A percentile compares a stretch with the other conserved stretches of the same genome.
phyloP scores from a whole-genome alignment of 2,888 invertebrate genomes.

The Phania funesta region DNA sequence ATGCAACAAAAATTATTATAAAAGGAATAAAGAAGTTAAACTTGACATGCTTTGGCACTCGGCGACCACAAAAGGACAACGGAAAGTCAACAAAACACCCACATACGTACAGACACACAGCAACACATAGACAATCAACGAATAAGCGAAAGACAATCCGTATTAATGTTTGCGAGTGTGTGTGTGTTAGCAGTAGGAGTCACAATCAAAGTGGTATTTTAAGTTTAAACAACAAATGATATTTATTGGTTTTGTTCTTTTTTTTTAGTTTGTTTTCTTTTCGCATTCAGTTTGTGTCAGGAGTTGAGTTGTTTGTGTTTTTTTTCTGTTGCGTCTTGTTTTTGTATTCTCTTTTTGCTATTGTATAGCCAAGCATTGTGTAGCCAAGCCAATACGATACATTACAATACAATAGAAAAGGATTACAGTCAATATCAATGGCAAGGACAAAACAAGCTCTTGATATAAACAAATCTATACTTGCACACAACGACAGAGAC shows the following conservation, averaged over 20 bases:
- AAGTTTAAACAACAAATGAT: slow-evolving; percentile 43
- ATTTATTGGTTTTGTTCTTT: slow-evolving; percentile 59
- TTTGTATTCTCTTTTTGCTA: slow-evolving; percentile 11
- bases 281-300: slow-evolving; percentile 30
- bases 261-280: slow-evolving; percentile 24
- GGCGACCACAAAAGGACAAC: slow-evolving; percentile 65
- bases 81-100: slow-evolving; percentile 1
- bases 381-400: slow-evolving; percentile 50
- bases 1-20: slow-evolving; percentile 14
- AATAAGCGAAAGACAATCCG: slow-evolving; percentile 6
- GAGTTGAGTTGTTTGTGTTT: slow-evolving; percentile 4
- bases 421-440: slow-evolving; percentile 64
- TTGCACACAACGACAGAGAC: neutral
- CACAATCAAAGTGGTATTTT: slow-evolving; percentile 51
- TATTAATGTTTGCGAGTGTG: slow-evolving; percentile 13
- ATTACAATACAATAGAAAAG: slow-evolving; percentile 46
- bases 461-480: slow-evolving; percentile 46
- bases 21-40: slow-evolving; percentile 52
- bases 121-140: neutral
- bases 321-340: slow-evolving; percentile 3
- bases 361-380: neutral
- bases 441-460: slow-evolving; percentile 56
- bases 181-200: neutral
- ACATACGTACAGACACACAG: neutral
- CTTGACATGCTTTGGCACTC: slow-evolving; percentile 59